Base-by-base conservation (phyloP, 2,113 vertebrate genomes). In the Pseudolaguvia tuberculata region DNA sequence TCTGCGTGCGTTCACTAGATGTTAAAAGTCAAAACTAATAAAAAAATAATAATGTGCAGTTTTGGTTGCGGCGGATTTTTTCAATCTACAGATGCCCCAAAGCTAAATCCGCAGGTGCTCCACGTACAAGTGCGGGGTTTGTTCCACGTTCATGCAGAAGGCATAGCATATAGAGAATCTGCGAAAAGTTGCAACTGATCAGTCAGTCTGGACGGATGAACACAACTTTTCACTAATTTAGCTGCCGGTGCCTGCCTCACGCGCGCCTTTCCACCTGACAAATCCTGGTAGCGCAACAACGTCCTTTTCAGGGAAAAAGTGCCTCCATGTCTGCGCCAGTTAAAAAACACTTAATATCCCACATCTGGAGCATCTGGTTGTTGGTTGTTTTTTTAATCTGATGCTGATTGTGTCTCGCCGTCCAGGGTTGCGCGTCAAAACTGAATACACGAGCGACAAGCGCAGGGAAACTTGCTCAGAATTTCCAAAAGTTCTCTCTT, bases 361-460 rank as follows among this genome's bases (percentile, higher is more conserved):
- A 20, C 47, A 13, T 20, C 42, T 67, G 8, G 11, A 50, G 15
- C 45, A 27, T 23, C 15, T 6, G n/a, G 47, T n/a, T 47, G 45
- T 17, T 42, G 18, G 4, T 27, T 20, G 25, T 50, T 21, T 13
- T 42, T 5, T 42, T 42, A 4, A 42, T 2, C 48, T 50, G 48
- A 14, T 50, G 48, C 17, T 50, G 68, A 35, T 48, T 23, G 39
- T 66, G 59, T 52, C 48, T 53, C 47, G 31, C 35, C 3, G 15
- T 35, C 53, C 23, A 35, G 39, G 25, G 57, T 29, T 25, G 69
- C 47, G 21, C 21, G 42, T 57, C 53, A 75, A 79, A 42, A 80
- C 62, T 58, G 70, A n/a, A 50, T 20, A 31, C 21, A 4, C 62
- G 17, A 52, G 53, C 25, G 42, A 27, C 25, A 5, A 25, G 50